phyloP scores from a whole-genome alignment of 2,113 vertebrate genomes.

The Tachysurus vachellii region DNA sequence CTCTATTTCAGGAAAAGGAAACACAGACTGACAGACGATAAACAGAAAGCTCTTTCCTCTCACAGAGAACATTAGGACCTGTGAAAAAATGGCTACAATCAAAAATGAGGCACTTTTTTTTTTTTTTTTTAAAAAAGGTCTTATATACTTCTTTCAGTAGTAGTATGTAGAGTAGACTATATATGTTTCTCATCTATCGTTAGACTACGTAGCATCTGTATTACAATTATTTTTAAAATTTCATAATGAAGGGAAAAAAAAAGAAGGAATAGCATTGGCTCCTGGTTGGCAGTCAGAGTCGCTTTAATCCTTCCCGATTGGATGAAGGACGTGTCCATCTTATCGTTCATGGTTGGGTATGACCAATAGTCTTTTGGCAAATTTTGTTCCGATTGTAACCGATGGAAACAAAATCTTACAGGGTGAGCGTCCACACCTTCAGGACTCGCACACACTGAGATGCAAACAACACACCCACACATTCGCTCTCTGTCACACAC shows the following conservation, averaged over 20 bases:
- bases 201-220: slow-evolving; percentile 72
- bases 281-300: slow-evolving; percentile 57
- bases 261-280: slow-evolving; percentile 59
- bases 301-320: slow-evolving; percentile 50
- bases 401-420: slow-evolving; percentile 56
- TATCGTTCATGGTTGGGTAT: slow-evolving; percentile 37
- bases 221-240: slow-evolving; percentile 63
- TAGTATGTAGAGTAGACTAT: slow-evolving; percentile 73
- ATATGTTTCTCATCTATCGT: slow-evolving; percentile 65
- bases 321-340: slow-evolving; percentile 43
- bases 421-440: slow-evolving; percentile 35
- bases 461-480: neutral
- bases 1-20: slow-evolving; percentile 54
- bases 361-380: slow-evolving; percentile 67
- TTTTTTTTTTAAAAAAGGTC: slow-evolving; percentile 61
- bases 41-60: slow-evolving; percentile 50
- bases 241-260: slow-evolving; percentile 57
- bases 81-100: slow-evolving; percentile 82
- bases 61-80: slow-evolving; percentile 68
- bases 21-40: slow-evolving; percentile 32
- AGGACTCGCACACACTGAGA: slow-evolving; percentile 3
- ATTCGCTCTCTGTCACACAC: neutral
- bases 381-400: slow-evolving; percentile 67
- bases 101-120: slow-evolving; percentile 83
- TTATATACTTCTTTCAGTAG: slow-evolving; percentile 70